Percentiles rank a stretch among this genome's conserved stretches.
Evolutionary conservation across 2,797 vertebrate species (phyloP).

Genomic region (Onychomys leucogaster): DNA sequence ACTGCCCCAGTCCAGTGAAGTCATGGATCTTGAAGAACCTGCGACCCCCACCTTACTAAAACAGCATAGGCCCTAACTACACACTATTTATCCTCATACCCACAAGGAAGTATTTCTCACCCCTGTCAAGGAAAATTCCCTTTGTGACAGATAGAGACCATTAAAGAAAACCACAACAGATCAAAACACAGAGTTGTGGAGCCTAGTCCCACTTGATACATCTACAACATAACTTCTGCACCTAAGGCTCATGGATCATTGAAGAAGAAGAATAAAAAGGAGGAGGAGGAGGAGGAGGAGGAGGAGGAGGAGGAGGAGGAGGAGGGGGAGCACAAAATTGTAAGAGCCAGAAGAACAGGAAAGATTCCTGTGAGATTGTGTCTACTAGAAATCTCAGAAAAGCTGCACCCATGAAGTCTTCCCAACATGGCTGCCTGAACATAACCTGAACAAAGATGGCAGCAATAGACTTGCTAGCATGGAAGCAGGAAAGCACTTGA

Average conservation of each 20-base stretch:
- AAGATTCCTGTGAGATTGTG: not conserved
- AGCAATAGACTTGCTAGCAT: not conserved
- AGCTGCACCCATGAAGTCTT: not conserved
- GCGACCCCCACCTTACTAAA: not conserved
- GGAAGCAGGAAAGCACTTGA: not conserved
- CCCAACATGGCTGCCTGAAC: not conserved
- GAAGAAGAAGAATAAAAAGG: not conserved
- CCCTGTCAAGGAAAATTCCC: not conserved
- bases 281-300: too few relatives aligned
- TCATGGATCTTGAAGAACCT: not conserved
- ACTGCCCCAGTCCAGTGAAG: not conserved
- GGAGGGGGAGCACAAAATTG: not conserved
- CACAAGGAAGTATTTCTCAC: not conserved
- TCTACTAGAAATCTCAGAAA: not conserved
- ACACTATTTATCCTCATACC: not conserved
- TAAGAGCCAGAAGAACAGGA: not conserved
- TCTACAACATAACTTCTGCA: not conserved
- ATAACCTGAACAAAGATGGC: not conserved
- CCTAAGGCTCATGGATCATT: not conserved
- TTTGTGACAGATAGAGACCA: not conserved
- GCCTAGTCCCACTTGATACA: too few relatives aligned
- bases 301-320: not conserved
- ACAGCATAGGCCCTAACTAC: not conserved
- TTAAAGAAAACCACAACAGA: not conserved
- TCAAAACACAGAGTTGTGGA: not conserved